Conservation (phyloP, 2,888 invertebrate genomes). For the Catocala sponsa region DNA sequence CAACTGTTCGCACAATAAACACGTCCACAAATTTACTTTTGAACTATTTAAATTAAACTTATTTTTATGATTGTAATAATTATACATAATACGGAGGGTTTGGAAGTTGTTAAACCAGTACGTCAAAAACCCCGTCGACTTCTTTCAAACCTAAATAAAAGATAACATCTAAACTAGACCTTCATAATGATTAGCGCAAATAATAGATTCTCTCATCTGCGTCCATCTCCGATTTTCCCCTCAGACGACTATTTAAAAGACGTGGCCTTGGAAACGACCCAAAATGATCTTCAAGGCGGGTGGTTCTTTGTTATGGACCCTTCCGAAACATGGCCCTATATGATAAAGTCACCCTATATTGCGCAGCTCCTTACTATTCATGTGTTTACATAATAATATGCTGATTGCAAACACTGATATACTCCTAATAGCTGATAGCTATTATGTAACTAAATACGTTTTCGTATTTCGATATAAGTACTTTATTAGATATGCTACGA, state of each 20-base stretch:
- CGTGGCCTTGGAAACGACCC: slow-evolving; percentile 74
- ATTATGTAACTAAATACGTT: not conserved
- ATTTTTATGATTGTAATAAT: not conserved
- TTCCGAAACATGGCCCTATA: slow-evolving; percentile 59
- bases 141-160: slow-evolving; percentile 35
- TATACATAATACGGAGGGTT: slow-evolving; percentile 1
- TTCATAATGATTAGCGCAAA: slow-evolving; percentile 32
- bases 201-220: slow-evolving; percentile 32
- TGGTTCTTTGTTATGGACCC: slow-evolving; percentile 71
- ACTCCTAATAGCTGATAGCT: slow-evolving; percentile 12
- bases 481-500: not conserved
- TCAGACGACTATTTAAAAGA: slow-evolving; percentile 48
- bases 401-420: slow-evolving; percentile 27
- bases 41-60: not conserved
- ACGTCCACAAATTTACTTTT: no score
- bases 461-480: not conserved
- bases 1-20: no score
- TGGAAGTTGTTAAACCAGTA: not conserved
- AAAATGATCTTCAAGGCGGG: slow-evolving; percentile 63
- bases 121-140: slow-evolving; percentile 11
- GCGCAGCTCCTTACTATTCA: slow-evolving; percentile 57
- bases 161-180: slow-evolving; percentile 30
- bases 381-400: slow-evolving; percentile 21
- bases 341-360: slow-evolving; percentile 66
- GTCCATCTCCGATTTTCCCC: slow-evolving; percentile 35